A percentile compares a stretch with the other conserved stretches of the same genome.
Conservation (phyloP, 30 jellyfish, hydroid and myxozoan genomes). For the Clytia hemisphaerica region DNA sequence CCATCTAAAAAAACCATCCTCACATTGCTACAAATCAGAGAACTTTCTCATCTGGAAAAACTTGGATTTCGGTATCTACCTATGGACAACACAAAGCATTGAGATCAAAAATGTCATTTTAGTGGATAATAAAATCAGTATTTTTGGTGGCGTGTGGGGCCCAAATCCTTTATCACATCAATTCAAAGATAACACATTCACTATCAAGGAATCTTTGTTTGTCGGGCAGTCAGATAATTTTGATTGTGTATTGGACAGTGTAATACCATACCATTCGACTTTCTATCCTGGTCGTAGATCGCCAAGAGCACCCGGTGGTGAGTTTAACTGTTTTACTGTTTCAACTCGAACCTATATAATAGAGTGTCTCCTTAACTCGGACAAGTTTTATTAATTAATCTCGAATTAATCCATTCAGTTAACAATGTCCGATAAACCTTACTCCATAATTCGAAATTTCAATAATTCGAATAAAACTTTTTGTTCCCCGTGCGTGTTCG, state of each 20-base stretch:
- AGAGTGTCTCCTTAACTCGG: too few species aligned
- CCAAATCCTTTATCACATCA: conserved; percentile 62
- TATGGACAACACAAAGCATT: conserved; percentile 48
- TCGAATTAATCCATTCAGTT: too few species aligned
- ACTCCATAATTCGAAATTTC: too few species aligned
- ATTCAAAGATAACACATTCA: conserved; percentile 20
- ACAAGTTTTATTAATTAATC: too few species aligned
- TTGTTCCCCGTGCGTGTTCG: too few species aligned
- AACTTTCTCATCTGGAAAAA: conserved; percentile 65
- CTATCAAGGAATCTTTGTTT: conserved; percentile 50
- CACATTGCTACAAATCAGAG: background rate
- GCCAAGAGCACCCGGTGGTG: conserved; percentile 37
- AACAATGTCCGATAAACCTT: too few species aligned
- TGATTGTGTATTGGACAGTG: conserved; percentile 50
- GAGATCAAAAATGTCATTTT: conserved; percentile 47
- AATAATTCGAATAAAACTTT: too few species aligned
- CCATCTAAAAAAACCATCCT: background rate
- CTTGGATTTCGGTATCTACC: conserved; percentile 76
- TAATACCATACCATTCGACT: conserved; percentile 26
- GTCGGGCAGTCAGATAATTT: conserved; percentile 73
- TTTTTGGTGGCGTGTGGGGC: conserved; percentile 36
- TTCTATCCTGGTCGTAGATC: conserved; percentile 14
- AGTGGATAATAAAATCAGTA: conserved; percentile 53
- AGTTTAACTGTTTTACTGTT: too few species aligned
- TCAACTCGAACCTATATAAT: too few species aligned